A percentile compares a stretch with the other conserved stretches of the same genome.
phyloP scores from a whole-genome alignment of 2,888 invertebrate genomes.

The Platycnemis pennipes region DNA sequence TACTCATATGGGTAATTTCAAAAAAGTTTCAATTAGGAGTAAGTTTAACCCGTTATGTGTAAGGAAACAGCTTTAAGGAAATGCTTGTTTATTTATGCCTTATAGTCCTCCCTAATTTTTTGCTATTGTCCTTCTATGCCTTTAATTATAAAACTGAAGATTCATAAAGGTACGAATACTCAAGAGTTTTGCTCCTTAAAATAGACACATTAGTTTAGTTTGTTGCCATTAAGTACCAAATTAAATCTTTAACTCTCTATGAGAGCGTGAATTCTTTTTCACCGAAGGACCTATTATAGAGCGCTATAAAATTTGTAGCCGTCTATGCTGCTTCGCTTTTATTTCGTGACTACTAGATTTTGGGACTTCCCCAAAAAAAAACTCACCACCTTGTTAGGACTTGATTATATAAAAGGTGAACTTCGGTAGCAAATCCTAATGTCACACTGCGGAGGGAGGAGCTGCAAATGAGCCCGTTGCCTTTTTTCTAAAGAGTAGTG shows the following conservation, averaged over 20 bases:
- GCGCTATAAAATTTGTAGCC: background rate
- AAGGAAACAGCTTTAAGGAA: no score
- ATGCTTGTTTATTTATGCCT: no score
- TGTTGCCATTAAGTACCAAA: background rate
- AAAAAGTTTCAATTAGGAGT: no score
- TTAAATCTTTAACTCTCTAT: background rate
- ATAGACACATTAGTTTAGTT: no score
- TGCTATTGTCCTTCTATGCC: no score
- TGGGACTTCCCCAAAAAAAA: background rate
- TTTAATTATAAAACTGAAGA: no score
- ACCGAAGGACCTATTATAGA: background rate
- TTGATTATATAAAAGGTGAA: background rate
- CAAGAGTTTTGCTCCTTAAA: no score
- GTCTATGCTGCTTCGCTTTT: background rate
- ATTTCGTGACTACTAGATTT: background rate
- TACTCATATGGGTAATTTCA: no score
- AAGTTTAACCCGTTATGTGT: no score
- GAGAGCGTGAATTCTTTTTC: background rate
- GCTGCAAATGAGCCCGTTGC: background rate
- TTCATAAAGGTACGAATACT: no score
- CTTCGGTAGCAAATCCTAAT: background rate
- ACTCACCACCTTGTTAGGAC: background rate
- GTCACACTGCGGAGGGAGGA: background rate
- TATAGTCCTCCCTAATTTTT: no score
- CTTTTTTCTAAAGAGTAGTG: no score